phyloP scores from a whole-genome alignment of 2,797 vertebrate genomes.

The Paramormyrops hopkinsi region DNA sequence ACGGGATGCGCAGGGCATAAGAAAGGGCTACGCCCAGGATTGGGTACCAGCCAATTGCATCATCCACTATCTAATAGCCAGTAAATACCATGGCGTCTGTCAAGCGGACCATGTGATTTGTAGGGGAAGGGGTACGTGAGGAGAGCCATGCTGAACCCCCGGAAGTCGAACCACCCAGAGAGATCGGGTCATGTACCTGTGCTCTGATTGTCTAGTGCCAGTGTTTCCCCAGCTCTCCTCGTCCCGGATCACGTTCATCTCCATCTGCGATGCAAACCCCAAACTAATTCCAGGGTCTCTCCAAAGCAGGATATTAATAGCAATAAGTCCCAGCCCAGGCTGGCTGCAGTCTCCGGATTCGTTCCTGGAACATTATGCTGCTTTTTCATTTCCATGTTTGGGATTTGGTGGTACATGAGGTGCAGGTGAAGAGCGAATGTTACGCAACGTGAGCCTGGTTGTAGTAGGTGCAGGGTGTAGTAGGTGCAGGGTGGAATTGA shows the following conservation, averaged over 20 bases:
- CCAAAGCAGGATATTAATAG: neutral
- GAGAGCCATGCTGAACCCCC: neutral
- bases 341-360: neutral
- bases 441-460: neutral
- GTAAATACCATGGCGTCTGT: neutral
- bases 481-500: neutral
- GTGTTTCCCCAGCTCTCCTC: neutral
- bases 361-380: neutral
- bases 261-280: neutral
- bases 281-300: neutral
- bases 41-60: neutral
- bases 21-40: neutral
- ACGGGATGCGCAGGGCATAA: neutral
- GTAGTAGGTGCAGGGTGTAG: neutral
- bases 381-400: neutral
- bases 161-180: neutral
- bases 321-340: neutral
- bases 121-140: neutral
- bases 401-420: neutral
- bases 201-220: neutral
- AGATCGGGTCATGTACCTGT: neutral
- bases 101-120: neutral
- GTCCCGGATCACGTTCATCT: neutral
- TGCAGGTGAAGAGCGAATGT: neutral
- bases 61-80: neutral